A percentile compares a stretch with the other conserved stretches of the same genome.
These are phyloP conservation scores for Notamacropus eugenii DNA, from an alignment of 2,797 vertebrate genomes.

Conservation along the genomic window DNA sequence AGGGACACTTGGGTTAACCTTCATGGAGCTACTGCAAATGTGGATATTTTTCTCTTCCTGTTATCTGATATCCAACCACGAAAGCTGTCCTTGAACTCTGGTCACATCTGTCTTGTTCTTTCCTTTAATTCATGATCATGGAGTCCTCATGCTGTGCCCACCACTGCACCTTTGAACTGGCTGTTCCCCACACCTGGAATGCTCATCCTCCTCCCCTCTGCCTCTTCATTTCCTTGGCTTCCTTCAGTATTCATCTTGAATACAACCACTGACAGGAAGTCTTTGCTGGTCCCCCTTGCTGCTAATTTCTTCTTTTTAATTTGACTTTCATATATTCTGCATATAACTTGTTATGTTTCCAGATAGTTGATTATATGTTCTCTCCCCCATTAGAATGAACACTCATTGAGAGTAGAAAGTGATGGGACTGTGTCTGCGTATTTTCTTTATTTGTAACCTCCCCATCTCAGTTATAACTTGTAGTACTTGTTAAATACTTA, in stretches of 20 bases:
- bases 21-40: conserved; percentile 44
- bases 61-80: conserved; percentile 23
- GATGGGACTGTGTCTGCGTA: background rate
- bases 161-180: background rate
- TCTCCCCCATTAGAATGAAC: background rate
- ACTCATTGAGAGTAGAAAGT: background rate
- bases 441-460: background rate
- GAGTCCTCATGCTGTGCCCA: background rate
- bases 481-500: background rate
- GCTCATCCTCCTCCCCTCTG: background rate
- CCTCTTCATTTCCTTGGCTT: background rate
- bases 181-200: background rate
- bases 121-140: background rate
- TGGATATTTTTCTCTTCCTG: conserved; percentile 52
- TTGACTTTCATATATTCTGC: background rate
- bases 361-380: background rate
- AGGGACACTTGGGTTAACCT: conserved; percentile 32
- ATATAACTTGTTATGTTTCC: background rate
- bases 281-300: background rate
- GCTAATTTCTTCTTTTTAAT: background rate
- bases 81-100: conserved; percentile 48
- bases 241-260: background rate
- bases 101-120: conserved; percentile 52
- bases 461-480: background rate
- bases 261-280: background rate